Evolutionary conservation across 2,888 invertebrate species (phyloP).

Genomic region (Drosophila kuntzei): DNA sequence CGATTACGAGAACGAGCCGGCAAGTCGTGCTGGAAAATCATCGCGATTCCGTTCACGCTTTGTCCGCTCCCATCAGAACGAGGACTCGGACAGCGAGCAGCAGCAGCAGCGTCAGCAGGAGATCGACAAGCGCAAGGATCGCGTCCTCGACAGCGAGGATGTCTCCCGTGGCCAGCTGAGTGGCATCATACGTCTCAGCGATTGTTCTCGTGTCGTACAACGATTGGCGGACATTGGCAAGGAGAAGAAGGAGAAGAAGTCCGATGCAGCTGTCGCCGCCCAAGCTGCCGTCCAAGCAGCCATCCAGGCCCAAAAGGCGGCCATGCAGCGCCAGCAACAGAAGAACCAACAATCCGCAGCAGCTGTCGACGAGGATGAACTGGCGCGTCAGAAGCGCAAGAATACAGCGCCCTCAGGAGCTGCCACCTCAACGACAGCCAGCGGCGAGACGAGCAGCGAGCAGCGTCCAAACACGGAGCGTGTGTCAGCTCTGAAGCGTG

Average conservation of each 20-base stretch:
- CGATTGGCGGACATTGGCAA: constrained; percentile 93
- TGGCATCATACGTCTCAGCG: constrained; percentile 94
- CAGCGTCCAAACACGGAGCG: constrained; percentile 86
- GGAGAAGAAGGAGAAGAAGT: constrained; percentile 92
- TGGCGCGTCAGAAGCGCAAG: constrained; percentile 93
- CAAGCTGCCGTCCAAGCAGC: constrained; percentile 86
- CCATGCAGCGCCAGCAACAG: constrained; percentile 86
- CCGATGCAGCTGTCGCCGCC: constrained; percentile 87
- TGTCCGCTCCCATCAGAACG: constrained; percentile 89
- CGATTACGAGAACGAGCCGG: constrained; percentile 89
- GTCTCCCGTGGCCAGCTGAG: constrained; percentile 94
- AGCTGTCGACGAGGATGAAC: constrained; percentile 91
- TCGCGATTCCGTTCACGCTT: constrained; percentile 90
- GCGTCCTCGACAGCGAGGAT: constrained; percentile 95
- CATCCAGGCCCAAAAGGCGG: constrained; percentile 87
- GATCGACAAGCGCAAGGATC: constrained; percentile 88
- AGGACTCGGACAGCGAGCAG: constrained; percentile 92
- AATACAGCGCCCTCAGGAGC: constrained; percentile 87
- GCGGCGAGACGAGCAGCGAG: constrained; percentile 77
- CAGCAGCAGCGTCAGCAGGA: constrained; percentile 88
- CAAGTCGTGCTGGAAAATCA: constrained; percentile 87
- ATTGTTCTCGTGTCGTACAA: constrained; percentile 95
- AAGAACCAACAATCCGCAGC: constrained; percentile 86
- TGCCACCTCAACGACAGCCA: constrained; percentile 79
- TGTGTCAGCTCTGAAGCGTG: constrained; percentile 86